Conservation (phyloP, 1,140 invertebrate genomes). For the Bathynomus jamesi region DNA sequence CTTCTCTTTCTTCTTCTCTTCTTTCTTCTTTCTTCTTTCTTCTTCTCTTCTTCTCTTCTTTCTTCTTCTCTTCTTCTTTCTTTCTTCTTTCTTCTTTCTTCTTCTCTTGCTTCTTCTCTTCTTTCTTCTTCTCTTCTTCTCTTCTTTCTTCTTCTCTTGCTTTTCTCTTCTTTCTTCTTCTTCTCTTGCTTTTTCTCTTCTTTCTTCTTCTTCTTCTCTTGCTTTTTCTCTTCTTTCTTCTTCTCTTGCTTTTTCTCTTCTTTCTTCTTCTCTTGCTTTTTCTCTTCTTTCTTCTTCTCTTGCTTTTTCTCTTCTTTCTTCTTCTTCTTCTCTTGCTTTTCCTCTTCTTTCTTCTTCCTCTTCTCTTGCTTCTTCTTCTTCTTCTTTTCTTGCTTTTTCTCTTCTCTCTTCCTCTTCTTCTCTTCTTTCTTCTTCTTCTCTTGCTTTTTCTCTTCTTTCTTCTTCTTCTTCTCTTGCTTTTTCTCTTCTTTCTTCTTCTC, state of each 20-base stretch:
- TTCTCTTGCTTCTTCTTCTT: not conserved
- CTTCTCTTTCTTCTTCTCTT: not conserved
- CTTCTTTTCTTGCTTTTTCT: not conserved
- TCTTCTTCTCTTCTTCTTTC: not conserved
- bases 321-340: not conserved
- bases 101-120: not conserved
- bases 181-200: not conserved
- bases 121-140: not conserved
- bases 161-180: not conserved
- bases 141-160: not conserved
- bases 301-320: not conserved
- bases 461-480: not conserved
- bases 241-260: not conserved
- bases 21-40: not conserved
- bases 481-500: not conserved
- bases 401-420: not conserved
- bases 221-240: not conserved
- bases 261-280: not conserved
- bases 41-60: not conserved
- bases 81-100: not conserved
- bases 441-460: not conserved
- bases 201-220: not conserved
- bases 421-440: not conserved
- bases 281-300: not conserved
- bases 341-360: not conserved